Percentiles rank a stretch among this genome's conserved stretches.
Conservation (phyloP, 1,140 invertebrate species). For the Prorops nasuta region DNA sequence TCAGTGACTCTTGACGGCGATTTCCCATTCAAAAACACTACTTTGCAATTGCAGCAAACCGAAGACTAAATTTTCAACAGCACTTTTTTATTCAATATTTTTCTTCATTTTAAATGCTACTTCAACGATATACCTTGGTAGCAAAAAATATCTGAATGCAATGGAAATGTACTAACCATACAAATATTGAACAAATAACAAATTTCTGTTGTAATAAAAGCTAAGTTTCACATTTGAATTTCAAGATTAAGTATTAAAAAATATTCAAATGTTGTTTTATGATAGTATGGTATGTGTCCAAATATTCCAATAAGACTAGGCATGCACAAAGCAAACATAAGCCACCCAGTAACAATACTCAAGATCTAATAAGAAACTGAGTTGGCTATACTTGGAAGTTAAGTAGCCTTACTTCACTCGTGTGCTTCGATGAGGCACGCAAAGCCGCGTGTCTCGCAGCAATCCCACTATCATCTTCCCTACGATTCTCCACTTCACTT, state of each 20-base stretch:
- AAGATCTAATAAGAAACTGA: slow-evolving; percentile 40
- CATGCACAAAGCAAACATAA: background rate
- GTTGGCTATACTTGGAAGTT: slow-evolving; percentile 39
- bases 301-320: background rate
- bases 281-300: too few species aligned
- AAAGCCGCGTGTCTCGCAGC: slow-evolving; percentile 48
- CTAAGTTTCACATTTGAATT: background rate
- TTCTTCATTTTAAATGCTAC: slow-evolving; percentile 1
- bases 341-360: slow-evolving; percentile 20
- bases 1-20: background rate
- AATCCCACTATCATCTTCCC: slow-evolving; percentile 39
- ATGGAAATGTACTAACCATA: too few species aligned
- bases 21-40: background rate
- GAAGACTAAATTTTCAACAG: too few species aligned
- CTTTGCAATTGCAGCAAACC: too few species aligned
- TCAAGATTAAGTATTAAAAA: too few species aligned
- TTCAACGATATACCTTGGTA: too few species aligned
- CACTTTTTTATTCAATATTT: slow-evolving; percentile 2
- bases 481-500: background rate
- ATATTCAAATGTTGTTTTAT: too few species aligned
- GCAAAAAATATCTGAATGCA: too few species aligned
- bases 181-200: too few species aligned
- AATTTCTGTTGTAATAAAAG: background rate
- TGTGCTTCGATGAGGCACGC: slow-evolving; percentile 37
- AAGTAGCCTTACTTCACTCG: slow-evolving; percentile 34